These are phyloP conservation scores for Ptychobarbus kaznakovi DNA, from an alignment of 2,797 vertebrate genomes.

Conservation along the genomic window DNA sequence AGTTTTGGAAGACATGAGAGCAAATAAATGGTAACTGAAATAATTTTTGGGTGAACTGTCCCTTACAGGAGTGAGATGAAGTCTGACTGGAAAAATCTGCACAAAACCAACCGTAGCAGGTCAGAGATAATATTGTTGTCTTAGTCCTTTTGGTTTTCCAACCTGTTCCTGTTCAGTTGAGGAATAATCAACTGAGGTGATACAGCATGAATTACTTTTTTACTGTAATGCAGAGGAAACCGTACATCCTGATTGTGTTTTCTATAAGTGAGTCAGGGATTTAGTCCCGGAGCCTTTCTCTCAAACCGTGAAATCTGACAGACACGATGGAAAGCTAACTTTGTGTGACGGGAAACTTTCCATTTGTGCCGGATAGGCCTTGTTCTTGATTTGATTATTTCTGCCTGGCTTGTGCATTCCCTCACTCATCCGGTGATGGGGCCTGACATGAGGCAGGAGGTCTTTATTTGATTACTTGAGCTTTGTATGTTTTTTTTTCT, in stretches of 20 bases:
- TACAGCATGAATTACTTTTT: neutral
- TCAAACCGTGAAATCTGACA: conserved; percentile 39
- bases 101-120: neutral
- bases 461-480: conserved; percentile 66
- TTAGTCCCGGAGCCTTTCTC: conserved; percentile 13
- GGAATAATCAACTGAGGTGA: neutral
- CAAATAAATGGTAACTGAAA: neutral
- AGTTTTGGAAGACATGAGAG: neutral
- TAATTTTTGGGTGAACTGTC: neutral
- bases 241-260: conserved; percentile 25
- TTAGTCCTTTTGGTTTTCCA: neutral
- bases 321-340: conserved; percentile 51
- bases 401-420: conserved; percentile 58
- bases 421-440: conserved; percentile 52
- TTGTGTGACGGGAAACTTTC: conserved; percentile 60
- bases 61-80: neutral
- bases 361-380: conserved; percentile 61
- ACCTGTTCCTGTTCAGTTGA: conserved; percentile 1
- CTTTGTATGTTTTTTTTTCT: conserved; percentile 47
- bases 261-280: conserved; percentile 24
- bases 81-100: conserved; percentile 9
- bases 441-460: conserved; percentile 56
- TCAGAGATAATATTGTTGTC: neutral
- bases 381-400: conserved; percentile 71
- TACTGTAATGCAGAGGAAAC: neutral